Percentiles rank a stretch among this genome's conserved stretches.
phyloP scores from a whole-genome alignment of 2,113 vertebrate species.

The Lipophrys pholis region DNA sequence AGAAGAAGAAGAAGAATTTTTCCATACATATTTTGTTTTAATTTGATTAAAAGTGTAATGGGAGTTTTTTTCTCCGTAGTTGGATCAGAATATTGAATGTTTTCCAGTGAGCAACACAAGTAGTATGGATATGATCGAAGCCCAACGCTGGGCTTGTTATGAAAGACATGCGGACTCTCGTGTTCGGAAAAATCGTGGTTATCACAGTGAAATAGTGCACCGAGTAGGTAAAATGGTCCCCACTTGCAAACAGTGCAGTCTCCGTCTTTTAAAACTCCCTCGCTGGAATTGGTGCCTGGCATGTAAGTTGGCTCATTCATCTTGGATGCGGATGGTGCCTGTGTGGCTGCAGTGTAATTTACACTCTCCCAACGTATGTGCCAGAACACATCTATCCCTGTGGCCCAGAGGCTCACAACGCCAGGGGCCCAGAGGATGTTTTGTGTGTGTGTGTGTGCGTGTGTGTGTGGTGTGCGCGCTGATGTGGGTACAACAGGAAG shows the following conservation, averaged over 20 bases:
- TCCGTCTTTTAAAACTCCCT: conserved; percentile 76
- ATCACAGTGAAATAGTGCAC: background rate
- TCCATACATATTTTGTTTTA: too few species aligned
- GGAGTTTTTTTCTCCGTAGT: background rate
- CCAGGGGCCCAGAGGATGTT: conserved; percentile 58
- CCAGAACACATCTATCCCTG: conserved; percentile 68
- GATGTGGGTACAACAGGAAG: conserved; percentile 74
- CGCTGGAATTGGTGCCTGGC: conserved; percentile 58
- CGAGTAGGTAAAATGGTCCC: conserved; percentile 35
- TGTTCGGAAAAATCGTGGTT: background rate
- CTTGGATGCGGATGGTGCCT: conserved; percentile 67
- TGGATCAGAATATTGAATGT: background rate
- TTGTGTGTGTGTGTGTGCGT: conserved; percentile 53
- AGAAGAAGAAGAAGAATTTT: too few species aligned
- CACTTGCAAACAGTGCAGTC: conserved; percentile 79
- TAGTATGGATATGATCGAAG: background rate
- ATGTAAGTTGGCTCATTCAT: conserved; percentile 66
- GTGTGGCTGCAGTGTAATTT: conserved; percentile 73
- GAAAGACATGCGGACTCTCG: background rate
- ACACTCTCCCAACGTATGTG: conserved; percentile 59
- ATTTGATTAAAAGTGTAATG: background rate
- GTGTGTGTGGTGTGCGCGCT: conserved; percentile 49
- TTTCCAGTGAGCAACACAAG: background rate
- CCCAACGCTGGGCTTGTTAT: background rate
- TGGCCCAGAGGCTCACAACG: conserved; percentile 52